These are phyloP conservation scores for Cephonodes hylas DNA, from an alignment of 2,888 invertebrate genomes.

Conservation along the genomic window DNA sequence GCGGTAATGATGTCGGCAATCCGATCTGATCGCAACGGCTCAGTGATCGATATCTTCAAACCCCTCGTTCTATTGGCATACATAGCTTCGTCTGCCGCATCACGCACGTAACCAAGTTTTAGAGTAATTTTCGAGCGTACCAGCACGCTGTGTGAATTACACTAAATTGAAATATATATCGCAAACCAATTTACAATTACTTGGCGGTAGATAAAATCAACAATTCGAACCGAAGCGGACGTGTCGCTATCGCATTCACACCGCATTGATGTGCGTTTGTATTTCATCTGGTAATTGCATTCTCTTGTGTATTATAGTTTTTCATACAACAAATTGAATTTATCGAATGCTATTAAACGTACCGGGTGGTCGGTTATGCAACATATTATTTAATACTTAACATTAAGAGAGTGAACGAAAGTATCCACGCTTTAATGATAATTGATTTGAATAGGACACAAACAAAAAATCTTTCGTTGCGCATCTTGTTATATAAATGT, in stretches of 20 bases:
- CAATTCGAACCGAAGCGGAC: conserved; percentile 13
- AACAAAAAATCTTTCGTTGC: conserved; percentile 36
- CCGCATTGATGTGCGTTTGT: conserved; percentile 27
- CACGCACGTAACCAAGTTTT: conserved; percentile 20
- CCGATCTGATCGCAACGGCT: conserved; percentile 33
- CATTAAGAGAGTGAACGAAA: conserved; percentile 41
- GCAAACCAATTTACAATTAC: conserved; percentile 20
- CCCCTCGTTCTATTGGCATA: conserved; percentile 41
- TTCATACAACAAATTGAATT: conserved; percentile 37
- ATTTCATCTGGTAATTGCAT: conserved; percentile 26
- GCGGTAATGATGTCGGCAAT: conserved; percentile 41
- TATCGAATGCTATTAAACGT: conserved; percentile 30
- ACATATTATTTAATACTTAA: conserved; percentile 44
- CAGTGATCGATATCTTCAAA: conserved; percentile 36
- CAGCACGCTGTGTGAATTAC: conserved; percentile 20
- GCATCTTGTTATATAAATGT: conserved; percentile 34
- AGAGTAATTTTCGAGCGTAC: conserved; percentile 16
- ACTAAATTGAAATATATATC: conserved; percentile 15
- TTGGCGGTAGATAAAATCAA: conserved; percentile 20
- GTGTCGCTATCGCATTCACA: conserved; percentile 25
- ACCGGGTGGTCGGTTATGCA: conserved; percentile 41
- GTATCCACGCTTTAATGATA: conserved; percentile 39
- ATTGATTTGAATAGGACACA: conserved; percentile 40
- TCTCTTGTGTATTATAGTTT: conserved; percentile 21
- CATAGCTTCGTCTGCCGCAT: conserved; percentile 22